These are phyloP conservation scores for Halcyon senegalensis DNA, from an alignment of 2,113 vertebrate genomes.

Conservation along the genomic window DNA sequence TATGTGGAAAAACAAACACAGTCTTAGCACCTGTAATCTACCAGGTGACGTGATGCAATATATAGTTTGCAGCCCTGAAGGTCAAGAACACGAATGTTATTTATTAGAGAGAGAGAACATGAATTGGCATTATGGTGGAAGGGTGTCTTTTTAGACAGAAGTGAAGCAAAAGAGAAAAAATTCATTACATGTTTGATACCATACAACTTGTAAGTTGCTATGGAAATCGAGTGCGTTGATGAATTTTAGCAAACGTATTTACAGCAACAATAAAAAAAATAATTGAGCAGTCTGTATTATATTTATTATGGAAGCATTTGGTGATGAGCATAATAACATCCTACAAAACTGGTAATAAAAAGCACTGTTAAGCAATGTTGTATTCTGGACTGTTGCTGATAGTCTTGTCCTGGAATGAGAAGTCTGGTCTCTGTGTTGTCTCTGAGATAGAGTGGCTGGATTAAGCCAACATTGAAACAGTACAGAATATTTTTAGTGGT, in stretches of 20 bases:
- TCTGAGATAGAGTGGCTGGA: neutral
- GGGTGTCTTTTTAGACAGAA: neutral
- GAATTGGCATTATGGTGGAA: neutral
- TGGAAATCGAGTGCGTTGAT: neutral
- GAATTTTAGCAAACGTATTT: neutral
- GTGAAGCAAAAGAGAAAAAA: neutral
- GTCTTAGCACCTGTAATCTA: neutral
- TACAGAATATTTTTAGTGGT: neutral
- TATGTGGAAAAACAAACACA: constrained; percentile 33
- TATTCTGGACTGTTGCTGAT: neutral
- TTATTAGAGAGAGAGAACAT: neutral
- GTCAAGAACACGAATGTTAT: neutral
- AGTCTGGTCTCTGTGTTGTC: neutral
- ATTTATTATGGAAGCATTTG: neutral
- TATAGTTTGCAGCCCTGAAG: constrained; percentile 12
- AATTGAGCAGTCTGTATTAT: neutral
- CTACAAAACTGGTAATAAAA: neutral
- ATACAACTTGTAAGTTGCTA: neutral
- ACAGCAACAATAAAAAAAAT: neutral
- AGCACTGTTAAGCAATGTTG: neutral
- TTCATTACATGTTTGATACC: neutral
- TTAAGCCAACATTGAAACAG: neutral
- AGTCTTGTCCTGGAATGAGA: neutral
- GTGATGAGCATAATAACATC: neutral
- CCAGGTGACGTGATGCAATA: neutral